Evolutionary conservation across 2,888 invertebrate genomes (phyloP), one percentile per base, ranked within the genome.

Genomic region (Anarsia innoxiella): DNA sequence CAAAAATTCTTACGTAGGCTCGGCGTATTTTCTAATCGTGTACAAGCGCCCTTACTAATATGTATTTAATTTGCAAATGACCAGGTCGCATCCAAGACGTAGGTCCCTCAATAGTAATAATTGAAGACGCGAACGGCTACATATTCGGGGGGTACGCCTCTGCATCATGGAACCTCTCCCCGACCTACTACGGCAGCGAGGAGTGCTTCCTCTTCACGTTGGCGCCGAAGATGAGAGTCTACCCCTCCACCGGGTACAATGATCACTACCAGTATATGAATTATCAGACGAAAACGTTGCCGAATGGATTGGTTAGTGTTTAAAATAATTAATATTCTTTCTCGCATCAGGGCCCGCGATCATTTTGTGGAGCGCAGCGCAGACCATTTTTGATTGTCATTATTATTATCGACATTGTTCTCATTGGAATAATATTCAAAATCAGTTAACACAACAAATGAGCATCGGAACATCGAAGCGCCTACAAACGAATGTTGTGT

Each of bases 251-350:
- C 0, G 90, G 90, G 0, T 95, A 92, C 71, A 97, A 97, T 71
- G 88, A 92, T 44, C 95, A 97, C 66, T 98, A 91, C 70, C 95
- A 95, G 80, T 98, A 98, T 71, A 87, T 98, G 46, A 97, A 97
- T 76, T 86, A 92, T 41, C 92, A 95, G 54, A 96, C 96, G 49
- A 93, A 96, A 76, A 97, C 96, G 0, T 86, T 98, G 87, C 96
- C 97, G 0, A 98, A 98, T 78, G 97, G 97, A 44, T 66, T 97
- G 82, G 90, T 93, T 56, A 37, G 36, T 39, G 2, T 19, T 19
- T 19, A 5, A n/a, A n/a, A n/a, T n/a, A n/a, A n/a, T n/a, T n/a
- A n/a, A n/a, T n/a, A n/a, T n/a, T n/a, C n/a, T n/a, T n/a, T n/a
- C n/a, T n/a, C n/a, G n/a, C n/a, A n/a, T n/a, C n/a, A n/a, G n/a